Evolutionary conservation across 2,797 vertebrate species (phyloP).

Genomic region (Lateolabrax maculatus): DNA sequence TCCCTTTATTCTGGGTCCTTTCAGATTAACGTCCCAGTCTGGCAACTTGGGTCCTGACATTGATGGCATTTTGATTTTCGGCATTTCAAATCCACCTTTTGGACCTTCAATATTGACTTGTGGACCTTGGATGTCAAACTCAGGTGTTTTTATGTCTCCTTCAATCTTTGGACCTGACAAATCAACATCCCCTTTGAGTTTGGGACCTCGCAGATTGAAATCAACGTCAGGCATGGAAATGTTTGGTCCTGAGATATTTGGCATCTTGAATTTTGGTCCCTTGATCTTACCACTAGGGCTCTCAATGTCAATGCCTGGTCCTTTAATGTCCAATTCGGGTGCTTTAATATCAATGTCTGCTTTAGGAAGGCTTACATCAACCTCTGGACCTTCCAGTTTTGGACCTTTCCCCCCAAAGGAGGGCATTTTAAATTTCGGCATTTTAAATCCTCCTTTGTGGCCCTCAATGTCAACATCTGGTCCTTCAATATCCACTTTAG

Average conservation of each 20-base stretch:
- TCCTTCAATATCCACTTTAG: neutral
- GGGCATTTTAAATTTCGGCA: constrained; percentile 83
- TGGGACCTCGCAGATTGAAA: neutral
- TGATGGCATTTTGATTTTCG: constrained; percentile 16
- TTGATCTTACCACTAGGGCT: neutral
- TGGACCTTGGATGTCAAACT: neutral
- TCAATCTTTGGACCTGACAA: constrained; percentile 38
- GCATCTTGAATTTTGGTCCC: constrained; percentile 17
- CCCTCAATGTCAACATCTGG: constrained; percentile 33
- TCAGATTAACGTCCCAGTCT: neutral
- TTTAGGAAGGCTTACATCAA: neutral
- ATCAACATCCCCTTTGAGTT: constrained; percentile 11
- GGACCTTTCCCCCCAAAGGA: neutral
- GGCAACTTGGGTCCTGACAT: constrained; percentile 14
- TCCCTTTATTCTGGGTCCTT: neutral
- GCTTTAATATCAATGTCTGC: neutral
- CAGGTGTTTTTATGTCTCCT: neutral
- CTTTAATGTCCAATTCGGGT: neutral
- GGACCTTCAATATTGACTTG: neutral
- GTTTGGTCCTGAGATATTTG: constrained; percentile 10
- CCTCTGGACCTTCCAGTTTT: neutral
- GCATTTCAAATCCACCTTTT: neutral
- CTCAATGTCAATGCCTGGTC: neutral
- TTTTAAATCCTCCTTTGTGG: constrained; percentile 71
- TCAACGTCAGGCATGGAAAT: constrained; percentile 2